Evolutionary conservation across 2,113 vertebrate genomes (phyloP).

Genomic region (Anolis carolinensis): DNA sequence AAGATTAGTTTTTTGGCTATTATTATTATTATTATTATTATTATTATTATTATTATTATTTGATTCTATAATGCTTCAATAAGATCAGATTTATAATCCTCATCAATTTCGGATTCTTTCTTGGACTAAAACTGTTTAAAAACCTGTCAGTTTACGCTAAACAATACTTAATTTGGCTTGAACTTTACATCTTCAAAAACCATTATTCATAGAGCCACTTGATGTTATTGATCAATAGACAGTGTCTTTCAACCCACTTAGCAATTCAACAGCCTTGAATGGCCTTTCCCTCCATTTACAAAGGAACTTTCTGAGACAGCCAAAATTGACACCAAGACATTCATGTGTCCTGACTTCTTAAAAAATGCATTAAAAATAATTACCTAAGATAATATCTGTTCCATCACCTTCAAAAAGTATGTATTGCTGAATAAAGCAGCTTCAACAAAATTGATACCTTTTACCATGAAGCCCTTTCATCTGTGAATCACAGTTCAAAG

Average conservation of each 20-base stretch:
- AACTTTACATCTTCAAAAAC: constrained; percentile 15
- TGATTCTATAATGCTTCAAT: no score
- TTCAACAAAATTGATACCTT: constrained; percentile 46
- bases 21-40: no score
- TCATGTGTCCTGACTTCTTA: constrained; percentile 32
- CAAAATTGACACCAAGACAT: constrained; percentile 20
- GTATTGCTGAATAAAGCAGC: not conserved
- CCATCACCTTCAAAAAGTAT: constrained; percentile 31
- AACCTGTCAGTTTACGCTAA: constrained; percentile 1
- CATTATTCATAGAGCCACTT: constrained; percentile 1
- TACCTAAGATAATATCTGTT: constrained; percentile 35
- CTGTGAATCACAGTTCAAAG: constrained; percentile 28
- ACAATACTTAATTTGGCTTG: constrained; percentile 26
- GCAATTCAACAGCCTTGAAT: constrained; percentile 25
- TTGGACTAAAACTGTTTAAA: not conserved
- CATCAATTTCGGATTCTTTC: not conserved
- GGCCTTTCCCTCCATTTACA: constrained; percentile 35
- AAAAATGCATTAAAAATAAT: constrained; percentile 43
- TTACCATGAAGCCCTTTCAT: constrained; percentile 27
- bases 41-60: no score
- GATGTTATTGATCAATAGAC: constrained; percentile 11
- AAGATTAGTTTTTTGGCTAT: no score
- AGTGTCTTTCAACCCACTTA: constrained; percentile 47
- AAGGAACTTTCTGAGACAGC: constrained; percentile 33
- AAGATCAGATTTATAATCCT: no score